Base-by-base conservation (phyloP, 2,797 vertebrate species). In the Rhinogobio ventralis region DNA sequence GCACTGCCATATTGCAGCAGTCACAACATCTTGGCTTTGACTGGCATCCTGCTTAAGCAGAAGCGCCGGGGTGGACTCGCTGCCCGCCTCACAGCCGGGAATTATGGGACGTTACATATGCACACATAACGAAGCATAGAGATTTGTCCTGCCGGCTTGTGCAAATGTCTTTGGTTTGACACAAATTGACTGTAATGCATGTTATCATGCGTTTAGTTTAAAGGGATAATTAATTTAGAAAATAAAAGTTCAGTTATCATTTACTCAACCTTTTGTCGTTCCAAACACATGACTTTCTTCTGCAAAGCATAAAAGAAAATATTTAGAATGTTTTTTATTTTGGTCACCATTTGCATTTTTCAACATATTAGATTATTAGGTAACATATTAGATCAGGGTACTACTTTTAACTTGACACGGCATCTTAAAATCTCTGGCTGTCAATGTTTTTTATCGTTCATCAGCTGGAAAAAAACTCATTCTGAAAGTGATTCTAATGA, bases 21-120 rank as follows among this genome's bases (percentile, higher is more conserved):
- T 86, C 87, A 87, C 86, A 85, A 83, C 87, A 62, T 89, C 83
- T 83, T 86, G 87, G 83, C 87, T 76, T 36, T 81, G 51, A 42
- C 73, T 69, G 79, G 74, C 77, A 82, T 67, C 77, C 66, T 30
- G 62, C 42, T 30, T 20, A 60, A 84, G 88, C 75, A 68, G 60
- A 83, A 53, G 81, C 33, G 46, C 60, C 45, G 6, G 62, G 36
- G 62, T 53, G 46, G 82, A 83, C 85, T 17, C 15, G 6, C 33
- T 42, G 60, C 55, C 28, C 25, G 83, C 67, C 75, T 39, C 69
- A 66, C 69, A 80, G 86, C 75, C 36, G 42, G 81, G 88, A 85
- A 87, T 89, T 83, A 87, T 68, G 77, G 80, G 82, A 62, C 7
- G 36, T 83, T 80, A 78, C 86, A 72, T 73, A 79, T 83, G 79